phyloP scores from a whole-genome alignment of 2,888 invertebrate species.

The Salticus scenicus region DNA sequence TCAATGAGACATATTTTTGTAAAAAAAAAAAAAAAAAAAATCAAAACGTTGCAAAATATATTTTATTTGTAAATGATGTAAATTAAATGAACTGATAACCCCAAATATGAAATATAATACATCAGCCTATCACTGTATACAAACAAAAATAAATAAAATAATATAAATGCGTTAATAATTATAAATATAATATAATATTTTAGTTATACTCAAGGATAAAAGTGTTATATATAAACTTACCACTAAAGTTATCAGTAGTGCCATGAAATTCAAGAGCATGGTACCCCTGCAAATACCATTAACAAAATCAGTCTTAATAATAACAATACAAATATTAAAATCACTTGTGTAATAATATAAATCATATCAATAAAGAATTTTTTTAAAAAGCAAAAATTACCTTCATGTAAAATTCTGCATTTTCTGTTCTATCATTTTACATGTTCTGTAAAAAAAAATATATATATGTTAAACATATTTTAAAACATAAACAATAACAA shows the following conservation, averaged over 20 bases:
- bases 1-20: too few relatives aligned
- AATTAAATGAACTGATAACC: too few relatives aligned
- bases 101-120: too few relatives aligned
- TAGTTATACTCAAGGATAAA: neutral
- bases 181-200: neutral
- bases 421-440: neutral
- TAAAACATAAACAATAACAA: too few relatives aligned
- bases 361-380: too few relatives aligned
- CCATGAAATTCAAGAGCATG: constrained; percentile 64
- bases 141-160: too few relatives aligned
- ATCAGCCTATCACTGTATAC: too few relatives aligned
- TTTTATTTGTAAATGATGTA: too few relatives aligned
- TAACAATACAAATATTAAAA: neutral
- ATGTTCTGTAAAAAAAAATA: neutral
- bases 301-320: neutral
- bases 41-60: too few relatives aligned
- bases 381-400: neutral
- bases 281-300: constrained; percentile 31
- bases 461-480: neutral
- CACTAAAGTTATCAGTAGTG: constrained; percentile 61
- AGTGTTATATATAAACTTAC: constrained; percentile 25
- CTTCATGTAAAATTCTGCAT: constrained; percentile 12
- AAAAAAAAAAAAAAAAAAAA: too few relatives aligned
- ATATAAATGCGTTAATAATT: too few relatives aligned
- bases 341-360: neutral